Percentiles rank a stretch among this genome's conserved stretches.
These are phyloP conservation scores for Prolemur simus DNA, from an alignment of 2,113 vertebrate genomes.

Conservation along the genomic window DNA sequence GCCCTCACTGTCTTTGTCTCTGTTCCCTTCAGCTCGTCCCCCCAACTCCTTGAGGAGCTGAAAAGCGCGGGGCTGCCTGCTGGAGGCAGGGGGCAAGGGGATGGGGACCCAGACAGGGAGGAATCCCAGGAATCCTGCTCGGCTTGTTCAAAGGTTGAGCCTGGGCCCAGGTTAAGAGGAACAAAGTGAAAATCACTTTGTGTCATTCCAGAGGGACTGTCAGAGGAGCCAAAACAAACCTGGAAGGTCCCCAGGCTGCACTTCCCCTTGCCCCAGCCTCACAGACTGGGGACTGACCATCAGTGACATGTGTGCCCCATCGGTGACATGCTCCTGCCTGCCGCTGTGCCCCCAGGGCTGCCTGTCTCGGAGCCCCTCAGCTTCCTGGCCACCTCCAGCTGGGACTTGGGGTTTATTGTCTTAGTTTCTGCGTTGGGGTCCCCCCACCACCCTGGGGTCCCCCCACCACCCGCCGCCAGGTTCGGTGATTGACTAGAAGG, in stretches of 20 bases:
- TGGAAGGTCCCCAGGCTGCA: background rate
- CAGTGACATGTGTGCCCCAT: accelerated
- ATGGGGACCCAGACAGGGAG: background rate
- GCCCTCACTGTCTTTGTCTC: background rate
- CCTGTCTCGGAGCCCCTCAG: background rate
- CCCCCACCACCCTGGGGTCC: too few relatives aligned
- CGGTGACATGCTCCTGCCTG: background rate
- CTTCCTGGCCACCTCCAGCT: background rate
- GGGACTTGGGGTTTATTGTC: background rate
- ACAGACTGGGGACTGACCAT: too few relatives aligned
- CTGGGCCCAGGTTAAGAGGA: background rate
- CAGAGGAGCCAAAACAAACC: background rate
- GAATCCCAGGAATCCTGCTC: background rate
- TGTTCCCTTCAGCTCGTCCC: background rate
- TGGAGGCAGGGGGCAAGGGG: background rate
- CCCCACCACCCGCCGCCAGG: too few relatives aligned
- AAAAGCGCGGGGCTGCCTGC: background rate
- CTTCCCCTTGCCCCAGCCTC: background rate
- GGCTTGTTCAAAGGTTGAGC: background rate
- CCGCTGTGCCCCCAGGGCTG: background rate
- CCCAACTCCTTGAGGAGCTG: background rate
- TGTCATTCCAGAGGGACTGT: background rate
- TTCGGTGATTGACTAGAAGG: background rate
- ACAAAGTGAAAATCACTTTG: background rate
- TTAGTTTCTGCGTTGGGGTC: background rate